A percentile compares a stretch with the other conserved stretches of the same genome.
These are phyloP conservation scores for Drosophila glabriapex DNA, from an alignment of 2,888 invertebrate genomes.

Conservation along the genomic window DNA sequence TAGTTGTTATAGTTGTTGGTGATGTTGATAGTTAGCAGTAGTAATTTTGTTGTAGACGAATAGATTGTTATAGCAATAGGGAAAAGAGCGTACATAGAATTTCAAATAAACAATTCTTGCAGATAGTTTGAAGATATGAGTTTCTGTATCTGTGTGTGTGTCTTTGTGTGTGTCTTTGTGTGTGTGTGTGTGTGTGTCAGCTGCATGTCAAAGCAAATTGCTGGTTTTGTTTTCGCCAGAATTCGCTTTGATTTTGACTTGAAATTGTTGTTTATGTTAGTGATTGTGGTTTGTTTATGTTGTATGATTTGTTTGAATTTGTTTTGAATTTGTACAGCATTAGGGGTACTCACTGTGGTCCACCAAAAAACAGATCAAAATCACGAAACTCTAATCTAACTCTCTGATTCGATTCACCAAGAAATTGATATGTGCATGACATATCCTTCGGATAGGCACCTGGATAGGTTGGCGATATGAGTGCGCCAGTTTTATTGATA, in stretches of 20 bases:
- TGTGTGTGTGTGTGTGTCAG: slow-evolving; percentile 36
- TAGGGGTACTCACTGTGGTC: slow-evolving; percentile 94
- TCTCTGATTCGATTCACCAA: slow-evolving; percentile 95
- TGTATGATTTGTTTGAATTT: slow-evolving; percentile 7
- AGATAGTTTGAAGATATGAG: slow-evolving; percentile 54
- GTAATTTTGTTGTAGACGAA: slow-evolving; percentile 49
- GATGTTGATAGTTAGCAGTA: slow-evolving; percentile 39
- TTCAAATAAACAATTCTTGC: slow-evolving; percentile 45
- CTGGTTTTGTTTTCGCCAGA: not conserved
- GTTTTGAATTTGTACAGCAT: slow-evolving; percentile 63
- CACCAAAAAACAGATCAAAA: slow-evolving; percentile 99
- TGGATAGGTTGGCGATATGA: slow-evolving; percentile 99
- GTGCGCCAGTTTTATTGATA: slow-evolving; percentile 90
- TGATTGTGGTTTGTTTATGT: slow-evolving; percentile 14
- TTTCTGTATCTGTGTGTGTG: slow-evolving; percentile 9
- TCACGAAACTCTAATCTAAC: slow-evolving; percentile 98
- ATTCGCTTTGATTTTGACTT: slow-evolving; percentile 77
- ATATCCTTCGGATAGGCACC: slow-evolving; percentile 99
- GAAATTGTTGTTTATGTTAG: slow-evolving; percentile 14
- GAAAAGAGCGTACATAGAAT: slow-evolving; percentile 40
- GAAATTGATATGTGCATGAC: slow-evolving; percentile 96
- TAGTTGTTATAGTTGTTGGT: slow-evolving; percentile 25
- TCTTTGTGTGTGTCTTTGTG: slow-evolving; percentile 13
- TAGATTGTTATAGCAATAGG: slow-evolving; percentile 41
- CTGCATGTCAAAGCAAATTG: slow-evolving; percentile 69